A percentile compares a stretch with the other conserved stretches of the same genome.
These are phyloP conservation scores for Troides oblongomaculatus DNA, from an alignment of 2,888 invertebrate species.

Conservation along the genomic window DNA sequence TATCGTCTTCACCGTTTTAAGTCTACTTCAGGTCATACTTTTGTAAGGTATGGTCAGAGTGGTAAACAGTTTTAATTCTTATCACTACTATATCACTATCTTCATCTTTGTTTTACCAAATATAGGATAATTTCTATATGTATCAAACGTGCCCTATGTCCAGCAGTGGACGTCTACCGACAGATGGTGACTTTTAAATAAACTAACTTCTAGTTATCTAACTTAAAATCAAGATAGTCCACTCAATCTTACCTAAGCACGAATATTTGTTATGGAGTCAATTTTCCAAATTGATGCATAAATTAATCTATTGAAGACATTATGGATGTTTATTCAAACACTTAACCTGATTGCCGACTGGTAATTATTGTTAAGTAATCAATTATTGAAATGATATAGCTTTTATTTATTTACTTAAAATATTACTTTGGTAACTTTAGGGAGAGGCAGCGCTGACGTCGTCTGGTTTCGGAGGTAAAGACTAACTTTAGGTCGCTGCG, in stretches of 20 bases:
- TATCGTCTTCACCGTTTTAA: no score
- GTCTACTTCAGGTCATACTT: no score
- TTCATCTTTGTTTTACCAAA: no score
- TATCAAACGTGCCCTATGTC: no score
- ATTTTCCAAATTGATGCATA: slow-evolving; percentile 15
- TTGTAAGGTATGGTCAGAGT: no score
- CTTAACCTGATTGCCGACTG: slow-evolving; percentile 13
- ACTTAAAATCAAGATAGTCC: not conserved
- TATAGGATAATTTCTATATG: no score
- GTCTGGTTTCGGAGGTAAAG: no score
- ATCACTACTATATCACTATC: no score
- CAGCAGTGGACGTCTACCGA: no score
- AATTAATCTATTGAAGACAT: slow-evolving; percentile 18
- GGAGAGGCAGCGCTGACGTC: no score
- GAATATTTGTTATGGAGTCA: slow-evolving; percentile 1
- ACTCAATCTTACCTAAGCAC: not conserved
- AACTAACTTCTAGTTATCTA: not conserved
- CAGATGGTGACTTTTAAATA: not conserved
- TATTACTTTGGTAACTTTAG: not conserved
- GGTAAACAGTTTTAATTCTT: no score
- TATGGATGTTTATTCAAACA: slow-evolving; percentile 20
- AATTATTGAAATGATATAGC: not conserved
- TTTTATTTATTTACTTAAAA: not conserved
- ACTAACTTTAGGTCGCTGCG: no score
- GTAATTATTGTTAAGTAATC: not conserved